phyloP scores from a whole-genome alignment of 1,140 invertebrate species.

The Plectrocnemia conspersa region DNA sequence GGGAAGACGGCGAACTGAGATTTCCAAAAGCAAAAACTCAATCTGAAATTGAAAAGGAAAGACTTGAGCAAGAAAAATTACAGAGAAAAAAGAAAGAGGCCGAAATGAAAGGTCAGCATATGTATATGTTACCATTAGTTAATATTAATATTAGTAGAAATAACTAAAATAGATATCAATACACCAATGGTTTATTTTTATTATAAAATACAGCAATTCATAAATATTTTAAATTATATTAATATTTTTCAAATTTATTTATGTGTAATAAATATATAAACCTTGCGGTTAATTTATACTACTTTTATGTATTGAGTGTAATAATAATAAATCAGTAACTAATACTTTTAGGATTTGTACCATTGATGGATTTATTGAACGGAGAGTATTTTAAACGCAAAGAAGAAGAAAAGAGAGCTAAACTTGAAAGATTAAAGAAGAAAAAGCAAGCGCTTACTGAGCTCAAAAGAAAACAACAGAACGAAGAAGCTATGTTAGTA shows the following conservation, averaged over 20 bases:
- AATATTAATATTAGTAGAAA: too few relatives aligned
- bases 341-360: slow-evolving; percentile 47
- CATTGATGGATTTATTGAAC: slow-evolving; percentile 52
- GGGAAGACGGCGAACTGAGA: slow-evolving; percentile 42
- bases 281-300: too few relatives aligned
- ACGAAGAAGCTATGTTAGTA: slow-evolving; percentile 26
- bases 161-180: too few relatives aligned
- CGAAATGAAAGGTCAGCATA: slow-evolving; percentile 20
- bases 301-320: too few relatives aligned
- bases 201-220: too few relatives aligned
- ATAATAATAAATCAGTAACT: too few relatives aligned
- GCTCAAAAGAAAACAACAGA: slow-evolving; percentile 17
- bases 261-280: too few relatives aligned
- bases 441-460: too few relatives aligned
- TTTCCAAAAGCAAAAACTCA: slow-evolving; percentile 46
- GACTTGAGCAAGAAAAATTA: slow-evolving; percentile 34
- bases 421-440: slow-evolving; percentile 46
- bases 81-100: slow-evolving; percentile 26
- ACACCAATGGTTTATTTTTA: too few relatives aligned
- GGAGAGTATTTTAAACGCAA: slow-evolving; percentile 52
- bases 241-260: too few relatives aligned
- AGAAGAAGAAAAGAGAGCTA: slow-evolving; percentile 44
- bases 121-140: too few relatives aligned
- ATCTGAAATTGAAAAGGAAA: slow-evolving; percentile 37
- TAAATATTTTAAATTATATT: too few relatives aligned